A percentile compares a stretch with the other conserved stretches of the same genome.
Conservation (phyloP, 1,140 invertebrate genomes). For the Drosophila miranda region DNA sequence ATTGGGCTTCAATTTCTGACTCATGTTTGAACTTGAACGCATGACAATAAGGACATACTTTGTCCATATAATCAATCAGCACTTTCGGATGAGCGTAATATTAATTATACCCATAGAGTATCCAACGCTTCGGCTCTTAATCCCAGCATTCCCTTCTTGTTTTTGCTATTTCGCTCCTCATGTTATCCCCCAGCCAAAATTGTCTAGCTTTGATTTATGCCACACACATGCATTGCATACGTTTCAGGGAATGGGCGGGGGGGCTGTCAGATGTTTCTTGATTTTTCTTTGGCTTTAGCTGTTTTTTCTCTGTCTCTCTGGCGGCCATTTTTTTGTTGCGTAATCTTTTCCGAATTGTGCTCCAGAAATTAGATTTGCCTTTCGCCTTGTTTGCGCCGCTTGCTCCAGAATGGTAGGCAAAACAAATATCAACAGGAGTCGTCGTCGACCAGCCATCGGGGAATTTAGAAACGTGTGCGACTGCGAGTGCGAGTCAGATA, state of each 20-base stretch:
- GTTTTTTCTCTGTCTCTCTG: constrained; percentile 24
- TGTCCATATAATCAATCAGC: too few species aligned
- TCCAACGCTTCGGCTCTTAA: background rate
- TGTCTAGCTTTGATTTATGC: constrained; percentile 80
- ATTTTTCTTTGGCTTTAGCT: constrained; percentile 42
- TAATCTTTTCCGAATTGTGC: constrained; percentile 34
- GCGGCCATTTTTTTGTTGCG: constrained; percentile 55
- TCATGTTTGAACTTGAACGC: too few species aligned
- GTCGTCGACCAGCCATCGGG: constrained; percentile 34
- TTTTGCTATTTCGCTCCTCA: constrained; percentile 48
- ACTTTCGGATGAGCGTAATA: too few species aligned
- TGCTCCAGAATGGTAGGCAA: constrained; percentile 20
- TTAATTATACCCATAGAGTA: background rate
- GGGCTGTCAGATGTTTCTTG: constrained; percentile 59
- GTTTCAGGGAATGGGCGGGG: constrained; percentile 24
- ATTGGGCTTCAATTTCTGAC: too few species aligned
- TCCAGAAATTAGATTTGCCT: constrained; percentile 71
- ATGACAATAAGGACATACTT: too few species aligned
- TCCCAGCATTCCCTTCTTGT: constrained; percentile 13
- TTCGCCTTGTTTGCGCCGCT: constrained; percentile 14
- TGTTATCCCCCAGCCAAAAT: constrained; percentile 70
- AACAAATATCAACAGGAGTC: constrained; percentile 60
- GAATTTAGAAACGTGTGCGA: constrained; percentile 65
- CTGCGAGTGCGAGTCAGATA: constrained; percentile 1
- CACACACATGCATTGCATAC: constrained; percentile 78